phyloP scores from a whole-genome alignment of 2,113 vertebrate species.

The Sapajus apella region DNA sequence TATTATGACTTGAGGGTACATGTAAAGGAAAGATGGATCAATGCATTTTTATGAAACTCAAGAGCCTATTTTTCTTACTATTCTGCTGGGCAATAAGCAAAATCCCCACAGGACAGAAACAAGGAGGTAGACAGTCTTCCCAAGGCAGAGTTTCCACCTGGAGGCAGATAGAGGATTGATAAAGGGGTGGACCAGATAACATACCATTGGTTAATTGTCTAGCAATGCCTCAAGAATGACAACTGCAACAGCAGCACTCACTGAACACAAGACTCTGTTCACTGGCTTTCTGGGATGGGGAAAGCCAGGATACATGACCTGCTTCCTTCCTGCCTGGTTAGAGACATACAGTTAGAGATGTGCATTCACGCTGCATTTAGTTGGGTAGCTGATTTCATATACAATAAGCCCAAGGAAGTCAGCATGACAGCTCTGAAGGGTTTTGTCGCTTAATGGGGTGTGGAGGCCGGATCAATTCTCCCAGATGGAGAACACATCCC shows the following conservation, averaged over 20 bases:
- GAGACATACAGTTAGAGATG: background rate
- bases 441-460: background rate
- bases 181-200: constrained; percentile 49
- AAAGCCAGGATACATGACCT: background rate
- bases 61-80: constrained; percentile 63
- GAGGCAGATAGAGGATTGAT: constrained; percentile 11
- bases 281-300: background rate
- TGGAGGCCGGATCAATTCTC: background rate
- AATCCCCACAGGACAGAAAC: constrained; percentile 45
- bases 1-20: constrained; percentile 45
- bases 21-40: background rate
- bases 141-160: constrained; percentile 54
- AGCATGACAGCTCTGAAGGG: background rate
- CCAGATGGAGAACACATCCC: constrained; percentile 6
- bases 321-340: background rate
- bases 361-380: background rate
- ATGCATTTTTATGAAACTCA: constrained; percentile 40
- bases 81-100: constrained; percentile 24
- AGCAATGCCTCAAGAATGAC: constrained; percentile 24
- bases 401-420: constrained; percentile 28
- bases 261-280: constrained; percentile 4
- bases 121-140: background rate
- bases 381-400: background rate
- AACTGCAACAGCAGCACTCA: constrained; percentile 51
- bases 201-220: constrained; percentile 13